Base-by-base conservation (phyloP, 2,797 vertebrate genomes). In the Carcharodon carcharias region DNA sequence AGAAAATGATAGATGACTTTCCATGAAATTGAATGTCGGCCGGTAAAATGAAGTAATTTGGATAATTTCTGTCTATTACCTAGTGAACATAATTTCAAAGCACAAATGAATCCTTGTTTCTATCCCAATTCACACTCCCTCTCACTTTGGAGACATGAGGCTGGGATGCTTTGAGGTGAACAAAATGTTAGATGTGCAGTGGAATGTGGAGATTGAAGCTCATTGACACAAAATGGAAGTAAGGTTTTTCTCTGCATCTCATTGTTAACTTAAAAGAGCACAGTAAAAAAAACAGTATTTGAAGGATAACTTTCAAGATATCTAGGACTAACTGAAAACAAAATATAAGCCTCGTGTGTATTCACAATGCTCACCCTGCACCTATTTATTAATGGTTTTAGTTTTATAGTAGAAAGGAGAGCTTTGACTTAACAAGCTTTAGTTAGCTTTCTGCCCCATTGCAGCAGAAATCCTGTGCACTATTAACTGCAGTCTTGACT, bases 381-480 rank as follows among this genome's bases (percentile, higher is more conserved):
- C 14, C 54, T 26, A 92, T 89, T 54, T 21, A 89, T 63, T 63
- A 92, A 92, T 92, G 89, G 56, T 58, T 92, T 88, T n/a, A 16
- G 3, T 92, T 92, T n/a, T 35, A 61, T 92, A n/a, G 23, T 92
- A 58, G 26, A 18, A 63, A 63, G 18, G 89, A 56, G 31, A 56
- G 31, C 56, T 92, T 35, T 63, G 58, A 63, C 58, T 63, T 63
- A 87, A 87, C 82, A 63, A 63, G 89, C 31, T 92, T 63, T 92
- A 89, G 89, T 92, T 92, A 92, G 58, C 89, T 92, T 92, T 63
- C 31, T 63, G 28, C 9, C 18, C 61, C 58, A 93, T 93, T 40
- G 12, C 40, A 45, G 21, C n/a, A 40, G 8, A 63, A n/a, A 40
- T n/a, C 91, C 35, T 67, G n/a, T 45, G 28, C 61, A 40, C 28